These are phyloP conservation scores for Acanthurus tractus DNA, from an alignment of 2,797 vertebrate species.

Conservation along the genomic window DNA sequence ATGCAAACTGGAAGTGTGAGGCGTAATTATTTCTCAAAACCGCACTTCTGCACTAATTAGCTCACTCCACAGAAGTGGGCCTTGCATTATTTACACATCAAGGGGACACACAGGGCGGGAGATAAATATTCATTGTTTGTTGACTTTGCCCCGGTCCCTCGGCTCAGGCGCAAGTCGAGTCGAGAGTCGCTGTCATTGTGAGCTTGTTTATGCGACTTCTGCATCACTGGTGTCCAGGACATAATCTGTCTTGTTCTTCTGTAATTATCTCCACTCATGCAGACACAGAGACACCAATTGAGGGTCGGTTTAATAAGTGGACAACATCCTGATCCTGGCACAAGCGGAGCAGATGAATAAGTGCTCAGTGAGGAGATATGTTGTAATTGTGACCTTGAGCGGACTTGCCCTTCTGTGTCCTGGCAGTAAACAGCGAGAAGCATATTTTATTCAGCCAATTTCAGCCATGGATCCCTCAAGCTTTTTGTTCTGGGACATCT, in stretches of 20 bases:
- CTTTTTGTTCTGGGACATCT: slow-evolving; percentile 65
- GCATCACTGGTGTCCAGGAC: slow-evolving; percentile 47
- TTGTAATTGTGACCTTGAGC: slow-evolving; percentile 47
- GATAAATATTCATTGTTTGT: slow-evolving; percentile 88
- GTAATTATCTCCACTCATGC: slow-evolving; percentile 73
- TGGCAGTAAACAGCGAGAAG: slow-evolving; percentile 29
- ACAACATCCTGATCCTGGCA: slow-evolving; percentile 36
- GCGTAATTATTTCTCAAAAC: slow-evolving; percentile 84
- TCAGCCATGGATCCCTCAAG: slow-evolving; percentile 38
- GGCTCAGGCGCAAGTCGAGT: slow-evolving; percentile 58
- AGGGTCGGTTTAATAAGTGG: slow-evolving; percentile 68
- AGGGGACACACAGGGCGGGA: slow-evolving; percentile 74
- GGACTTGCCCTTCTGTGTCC: slow-evolving; percentile 29
- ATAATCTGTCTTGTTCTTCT: slow-evolving; percentile 62
- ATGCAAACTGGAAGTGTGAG: slow-evolving; percentile 74
- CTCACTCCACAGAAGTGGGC: slow-evolving; percentile 78
- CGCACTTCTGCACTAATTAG: slow-evolving; percentile 83
- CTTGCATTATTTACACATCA: slow-evolving; percentile 88
- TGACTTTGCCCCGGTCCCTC: slow-evolving; percentile 78
- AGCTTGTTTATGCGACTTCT: slow-evolving; percentile 64
- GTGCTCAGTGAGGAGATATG: slow-evolving; percentile 31
- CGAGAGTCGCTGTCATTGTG: slow-evolving; percentile 54
- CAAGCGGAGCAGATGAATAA: slow-evolving; percentile 25
- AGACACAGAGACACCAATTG: slow-evolving; percentile 42
- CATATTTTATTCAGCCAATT: slow-evolving; percentile 49